phyloP scores from a whole-genome alignment of 2,113 vertebrate species.

The Marcusenius ussheri region DNA sequence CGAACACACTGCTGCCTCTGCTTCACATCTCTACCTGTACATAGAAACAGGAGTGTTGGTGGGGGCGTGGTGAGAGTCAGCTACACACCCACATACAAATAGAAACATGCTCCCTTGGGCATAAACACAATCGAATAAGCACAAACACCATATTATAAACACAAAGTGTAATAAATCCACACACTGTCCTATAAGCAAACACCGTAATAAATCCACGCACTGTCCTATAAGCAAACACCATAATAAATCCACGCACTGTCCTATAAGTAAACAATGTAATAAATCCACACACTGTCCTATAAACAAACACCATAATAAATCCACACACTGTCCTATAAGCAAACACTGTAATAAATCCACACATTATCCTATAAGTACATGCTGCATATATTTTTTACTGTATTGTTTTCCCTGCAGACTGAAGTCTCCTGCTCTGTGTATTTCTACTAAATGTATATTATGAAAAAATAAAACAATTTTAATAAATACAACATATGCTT shows the following conservation, averaged over 20 bases:
- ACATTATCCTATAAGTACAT: not conserved
- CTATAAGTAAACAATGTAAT: not conserved
- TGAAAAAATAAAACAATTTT: not conserved
- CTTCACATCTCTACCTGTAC: not conserved
- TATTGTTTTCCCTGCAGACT: not conserved
- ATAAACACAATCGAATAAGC: not conserved
- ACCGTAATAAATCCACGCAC: not conserved
- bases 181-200: not conserved
- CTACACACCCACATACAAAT: not conserved
- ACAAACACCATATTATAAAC: not conserved
- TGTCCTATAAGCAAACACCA: not conserved
- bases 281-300: not conserved
- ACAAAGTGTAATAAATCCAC: not conserved
- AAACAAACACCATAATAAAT: not conserved
- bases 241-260: not conserved
- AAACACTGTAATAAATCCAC: no score
- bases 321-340: not conserved
- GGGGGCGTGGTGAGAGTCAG: not conserved
- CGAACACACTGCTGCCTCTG: not conserved
- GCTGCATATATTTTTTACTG: not conserved
- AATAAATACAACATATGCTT: not conserved
- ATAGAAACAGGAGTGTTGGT: not conserved
- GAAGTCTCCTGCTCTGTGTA: not conserved
- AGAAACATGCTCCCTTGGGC: not conserved
- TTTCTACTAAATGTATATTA: not conserved